Evolutionary conservation across 2,888 invertebrate genomes (phyloP), one percentile per base, ranked within the genome.

Genomic region (Limnephilus rhombicus): DNA sequence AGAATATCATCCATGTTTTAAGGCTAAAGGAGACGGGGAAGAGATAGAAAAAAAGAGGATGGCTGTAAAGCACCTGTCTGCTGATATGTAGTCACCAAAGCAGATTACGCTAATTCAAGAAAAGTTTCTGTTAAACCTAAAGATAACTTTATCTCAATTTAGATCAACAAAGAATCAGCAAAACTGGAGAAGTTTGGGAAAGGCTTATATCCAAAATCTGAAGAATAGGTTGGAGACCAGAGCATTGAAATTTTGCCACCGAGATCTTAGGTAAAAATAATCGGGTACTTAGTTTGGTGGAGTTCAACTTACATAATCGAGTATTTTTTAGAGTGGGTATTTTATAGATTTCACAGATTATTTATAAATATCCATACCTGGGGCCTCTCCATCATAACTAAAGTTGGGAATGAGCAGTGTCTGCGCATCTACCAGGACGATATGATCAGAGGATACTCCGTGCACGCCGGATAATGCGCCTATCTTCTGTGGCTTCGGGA

Each of bases 401-500:
- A 99, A 98, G 96, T 98, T 98, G 37, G 99, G 98, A 94, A 99
- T 97, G 94, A 99, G 97, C 94, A 99, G 97, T 31, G 99, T 99
- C 96, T 99, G 99, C 34, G 99, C 98, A 95, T 99, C 99, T 85
- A 99, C 98, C 93, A 99, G 97, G 85, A 99, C 98, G 94, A 99
- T 97, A 94, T 98, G 97, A 94, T 98, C 99, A 0, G 99, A 99
- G 80, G 97, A 96, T 3, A 99, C 98, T 41, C 97, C 98, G 95
- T 99, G 99, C 91, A 98, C 98, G 41, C 98, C 98, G 92, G 97
- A 96, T 93, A 99, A 96, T 3, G 97, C 96, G 12, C 97, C 97
- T 94, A 99, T 96, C 95, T 98, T 98, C 94, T 98, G 98, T 0
- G 99, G 98, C 93, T 97, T 97, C 0, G 99, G 99, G 95, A 97